Conservation (phyloP, 2,888 invertebrate species). For the Conops quadrifasciatus region DNA sequence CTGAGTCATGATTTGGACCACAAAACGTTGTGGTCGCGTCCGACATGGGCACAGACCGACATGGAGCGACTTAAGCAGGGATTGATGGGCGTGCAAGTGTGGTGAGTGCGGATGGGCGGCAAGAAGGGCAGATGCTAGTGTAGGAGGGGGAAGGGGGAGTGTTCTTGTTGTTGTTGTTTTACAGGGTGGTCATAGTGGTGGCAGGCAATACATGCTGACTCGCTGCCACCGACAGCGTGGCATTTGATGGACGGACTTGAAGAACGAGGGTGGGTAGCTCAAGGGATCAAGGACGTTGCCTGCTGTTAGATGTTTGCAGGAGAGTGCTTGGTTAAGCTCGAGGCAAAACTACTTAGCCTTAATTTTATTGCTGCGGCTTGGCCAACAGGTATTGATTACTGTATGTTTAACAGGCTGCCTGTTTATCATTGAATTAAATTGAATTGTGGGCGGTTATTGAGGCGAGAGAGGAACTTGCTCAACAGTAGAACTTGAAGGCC, state of each 20-base stretch:
- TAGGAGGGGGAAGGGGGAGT: not conserved
- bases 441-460: no score
- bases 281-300: no score
- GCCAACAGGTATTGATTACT: constrained; percentile 3
- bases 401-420: constrained; percentile 1
- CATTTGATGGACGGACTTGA: no score
- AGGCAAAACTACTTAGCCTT: not conserved
- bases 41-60: constrained; percentile 93
- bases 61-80: constrained; percentile 84
- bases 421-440: not conserved
- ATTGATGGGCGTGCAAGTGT: constrained; percentile 89
- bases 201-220: not conserved
- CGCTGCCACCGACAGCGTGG: no score
- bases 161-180: not conserved
- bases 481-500: no score
- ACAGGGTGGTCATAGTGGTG: not conserved
- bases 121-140: not conserved
- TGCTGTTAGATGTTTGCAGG: no score
- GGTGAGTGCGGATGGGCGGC: constrained; percentile 68
- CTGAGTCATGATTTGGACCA: constrained; percentile 60
- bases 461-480: no score
- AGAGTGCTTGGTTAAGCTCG: no score
- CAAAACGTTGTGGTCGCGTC: constrained; percentile 82
- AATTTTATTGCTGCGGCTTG: constrained; percentile 7
- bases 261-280: no score